Conservation (phyloP, 2,113 vertebrate species). For the Piliocolobus tephrosceles region DNA sequence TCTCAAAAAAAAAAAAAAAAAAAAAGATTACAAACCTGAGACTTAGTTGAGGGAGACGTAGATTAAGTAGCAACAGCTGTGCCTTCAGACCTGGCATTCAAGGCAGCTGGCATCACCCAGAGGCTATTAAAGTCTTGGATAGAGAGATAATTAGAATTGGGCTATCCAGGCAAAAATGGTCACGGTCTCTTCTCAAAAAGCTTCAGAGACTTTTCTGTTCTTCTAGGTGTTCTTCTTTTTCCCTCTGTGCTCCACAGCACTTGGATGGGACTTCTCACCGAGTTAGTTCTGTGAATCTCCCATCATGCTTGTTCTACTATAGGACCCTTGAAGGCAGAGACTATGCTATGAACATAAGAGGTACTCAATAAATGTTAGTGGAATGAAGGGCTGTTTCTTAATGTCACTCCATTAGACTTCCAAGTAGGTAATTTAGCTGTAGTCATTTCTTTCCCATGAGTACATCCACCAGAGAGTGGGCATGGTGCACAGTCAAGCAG, state of each 20-base stretch:
- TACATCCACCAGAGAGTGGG: not conserved
- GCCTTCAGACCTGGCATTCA: not conserved
- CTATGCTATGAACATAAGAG: not conserved
- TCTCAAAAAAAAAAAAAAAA: too few species aligned
- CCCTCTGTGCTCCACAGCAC: not conserved
- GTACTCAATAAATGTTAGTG: not conserved
- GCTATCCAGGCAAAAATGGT: not conserved
- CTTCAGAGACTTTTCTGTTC: not conserved
- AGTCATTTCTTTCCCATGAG: not conserved
- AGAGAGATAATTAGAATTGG: not conserved
- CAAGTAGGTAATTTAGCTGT: not conserved
- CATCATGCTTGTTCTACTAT: not conserved
- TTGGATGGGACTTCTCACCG: not conserved
- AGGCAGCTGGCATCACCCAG: not conserved
- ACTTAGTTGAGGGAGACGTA: not conserved
- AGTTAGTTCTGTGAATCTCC: not conserved
- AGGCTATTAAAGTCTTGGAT: not conserved
- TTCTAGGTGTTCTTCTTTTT: not conserved
- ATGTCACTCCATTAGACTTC: not conserved
- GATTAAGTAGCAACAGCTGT: not conserved
- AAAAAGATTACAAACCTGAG: not conserved
- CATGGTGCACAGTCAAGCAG: not conserved
- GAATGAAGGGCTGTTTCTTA: constrained; percentile 6
- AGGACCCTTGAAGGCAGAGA: not conserved
- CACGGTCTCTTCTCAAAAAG: not conserved